Evolutionary conservation across 2,888 invertebrate genomes (phyloP).

Genomic region (Polydesmus complanatus): DNA sequence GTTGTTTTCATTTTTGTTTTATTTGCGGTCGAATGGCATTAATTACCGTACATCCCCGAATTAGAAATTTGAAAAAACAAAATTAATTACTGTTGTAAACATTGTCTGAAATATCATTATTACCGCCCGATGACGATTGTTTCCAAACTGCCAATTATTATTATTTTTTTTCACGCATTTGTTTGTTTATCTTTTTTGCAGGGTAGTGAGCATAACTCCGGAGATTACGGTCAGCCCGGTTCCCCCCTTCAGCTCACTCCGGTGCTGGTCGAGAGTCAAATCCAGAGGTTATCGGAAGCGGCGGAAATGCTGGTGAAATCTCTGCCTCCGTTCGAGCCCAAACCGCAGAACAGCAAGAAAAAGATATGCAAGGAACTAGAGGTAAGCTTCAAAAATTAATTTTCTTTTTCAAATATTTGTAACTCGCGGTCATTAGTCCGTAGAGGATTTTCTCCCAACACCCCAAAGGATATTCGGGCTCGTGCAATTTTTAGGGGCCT

Average conservation of each 20-base stretch:
- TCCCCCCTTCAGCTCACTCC: slow-evolving; percentile 51
- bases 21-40: too few species aligned
- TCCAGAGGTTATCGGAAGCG: slow-evolving; percentile 64
- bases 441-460: too few species aligned
- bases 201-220: slow-evolving; percentile 16
- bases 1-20: too few species aligned
- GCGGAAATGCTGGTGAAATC: slow-evolving; percentile 69
- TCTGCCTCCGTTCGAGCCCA: slow-evolving; percentile 73
- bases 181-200: background rate
- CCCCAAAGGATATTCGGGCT: too few species aligned
- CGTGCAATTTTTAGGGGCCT: too few species aligned
- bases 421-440: too few species aligned
- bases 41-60: too few species aligned
- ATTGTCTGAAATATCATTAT: too few species aligned
- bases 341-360: slow-evolving; percentile 76
- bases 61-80: too few species aligned
- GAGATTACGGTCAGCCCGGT: slow-evolving; percentile 24
- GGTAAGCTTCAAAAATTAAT: slow-evolving; percentile 32
- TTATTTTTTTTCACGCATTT: background rate
- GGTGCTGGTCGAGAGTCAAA: slow-evolving; percentile 65
- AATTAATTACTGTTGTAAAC: too few species aligned
- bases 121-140: too few species aligned
- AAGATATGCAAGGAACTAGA: slow-evolving; percentile 78
- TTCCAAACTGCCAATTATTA: background rate
- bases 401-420: too few species aligned